Percentiles rank a stretch among this genome's conserved stretches.
Conservation (phyloP, 2,113 vertebrate genomes). For the Perognathus longimembris region DNA sequence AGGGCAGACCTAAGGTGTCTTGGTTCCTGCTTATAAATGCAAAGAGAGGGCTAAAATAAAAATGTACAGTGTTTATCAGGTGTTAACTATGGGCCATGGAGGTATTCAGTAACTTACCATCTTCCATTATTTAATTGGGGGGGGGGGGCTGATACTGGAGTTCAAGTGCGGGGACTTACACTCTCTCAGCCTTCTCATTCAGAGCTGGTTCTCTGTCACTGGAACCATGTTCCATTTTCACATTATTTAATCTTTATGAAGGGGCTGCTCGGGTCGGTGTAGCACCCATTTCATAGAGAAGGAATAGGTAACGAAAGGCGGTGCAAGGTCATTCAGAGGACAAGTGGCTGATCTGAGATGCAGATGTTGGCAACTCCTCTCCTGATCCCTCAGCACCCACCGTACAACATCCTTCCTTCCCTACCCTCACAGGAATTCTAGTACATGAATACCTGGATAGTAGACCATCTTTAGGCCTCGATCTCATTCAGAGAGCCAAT, state of each 20-base stretch:
- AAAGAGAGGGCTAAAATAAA: neutral
- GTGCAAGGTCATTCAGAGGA: neutral
- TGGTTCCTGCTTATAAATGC: neutral
- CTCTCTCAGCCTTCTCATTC: no score
- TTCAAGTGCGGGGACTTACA: no score
- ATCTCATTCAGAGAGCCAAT: neutral
- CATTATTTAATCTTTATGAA: neutral
- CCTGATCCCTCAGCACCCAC: no score
- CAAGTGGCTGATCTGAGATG: neutral
- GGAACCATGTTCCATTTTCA: neutral
- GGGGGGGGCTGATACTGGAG: no score
- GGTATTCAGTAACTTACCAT: neutral
- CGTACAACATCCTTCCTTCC: no score
- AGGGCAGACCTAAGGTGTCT: neutral
- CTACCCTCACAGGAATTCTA: neutral
- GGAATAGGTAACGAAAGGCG: neutral
- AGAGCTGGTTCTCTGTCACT: no score
- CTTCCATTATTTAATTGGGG: neutral
- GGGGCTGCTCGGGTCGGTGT: neutral
- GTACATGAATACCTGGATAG: neutral
- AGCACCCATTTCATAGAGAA: neutral
- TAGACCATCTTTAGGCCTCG: neutral
- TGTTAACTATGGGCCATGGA: neutral
- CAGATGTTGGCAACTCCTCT: fast-evolving
- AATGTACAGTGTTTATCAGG: neutral